Evolutionary conservation across 2,888 invertebrate genomes (phyloP), one percentile per base, ranked within the genome.

Genomic region (Synanthedon vespiformis): DNA sequence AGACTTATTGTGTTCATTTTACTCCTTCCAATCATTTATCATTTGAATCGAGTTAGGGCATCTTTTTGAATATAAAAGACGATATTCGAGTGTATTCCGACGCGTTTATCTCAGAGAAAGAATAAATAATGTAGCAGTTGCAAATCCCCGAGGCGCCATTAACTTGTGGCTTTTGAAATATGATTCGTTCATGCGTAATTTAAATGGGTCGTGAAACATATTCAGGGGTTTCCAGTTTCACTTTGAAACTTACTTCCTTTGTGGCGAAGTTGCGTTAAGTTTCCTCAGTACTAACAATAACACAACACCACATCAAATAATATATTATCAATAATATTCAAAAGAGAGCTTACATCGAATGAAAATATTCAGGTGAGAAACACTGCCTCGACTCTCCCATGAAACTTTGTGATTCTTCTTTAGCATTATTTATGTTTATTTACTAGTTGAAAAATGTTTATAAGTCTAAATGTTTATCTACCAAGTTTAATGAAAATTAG

Each of bases 1-100:
- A 52, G 53, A 54, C 58, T 55, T 58, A 55, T 59, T 60, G 56
- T 55, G 67, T 69, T 52, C 68, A 74, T 66, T 67, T 70, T 67
- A 34, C 34, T 34, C 10, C 34, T 10, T 34, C 34, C 67, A 70
- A 64, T 62, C 64, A 60, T 58, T 54, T 61, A 51, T 41, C 41
- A 51, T 51, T 51, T 18, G n/a, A n/a, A 22, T 41, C 41, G 16
- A 41, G 27, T 40, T 40, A n/a, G 13, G 8, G 51, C 12, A 16
- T 16, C 40, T 51, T 22, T 22, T 40, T 51, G 16, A 51, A 40
- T 51, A 40, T 27, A 34, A 16, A 40, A 40, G 51, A 13, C 51
- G 16, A 51, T 40, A 18, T 51, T 48, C 22, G 48, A 22, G 16
- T 16, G 18, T 16, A 44, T 44, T 44, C 44, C 2, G 13, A 18